These are phyloP conservation scores for Tillus elongatus DNA, from an alignment of 2,888 invertebrate genomes.

Conservation along the genomic window DNA sequence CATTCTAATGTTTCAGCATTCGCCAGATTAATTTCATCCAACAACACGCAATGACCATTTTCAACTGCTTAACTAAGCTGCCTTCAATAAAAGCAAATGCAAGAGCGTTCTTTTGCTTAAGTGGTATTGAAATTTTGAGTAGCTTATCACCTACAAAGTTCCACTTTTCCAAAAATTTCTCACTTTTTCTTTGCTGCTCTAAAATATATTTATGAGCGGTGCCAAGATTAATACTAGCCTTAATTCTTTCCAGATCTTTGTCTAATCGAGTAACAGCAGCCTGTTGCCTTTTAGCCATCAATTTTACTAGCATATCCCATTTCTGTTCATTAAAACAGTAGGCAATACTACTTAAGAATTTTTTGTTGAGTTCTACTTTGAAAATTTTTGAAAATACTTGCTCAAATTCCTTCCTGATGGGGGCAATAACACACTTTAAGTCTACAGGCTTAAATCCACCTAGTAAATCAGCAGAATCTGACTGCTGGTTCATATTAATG, in stretches of 20 bases:
- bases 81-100: slow-evolving; percentile 92
- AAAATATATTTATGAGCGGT: slow-evolving; percentile 23
- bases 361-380: slow-evolving; percentile 64
- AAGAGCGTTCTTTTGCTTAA: slow-evolving; percentile 61
- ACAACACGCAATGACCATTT: slow-evolving; percentile 88
- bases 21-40: slow-evolving; percentile 98
- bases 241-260: slow-evolving; percentile 26
- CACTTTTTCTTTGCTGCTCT: slow-evolving; percentile 5
- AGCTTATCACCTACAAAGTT: slow-evolving; percentile 56
- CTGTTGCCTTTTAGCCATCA: slow-evolving; percentile 66
- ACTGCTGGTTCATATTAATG: slow-evolving; percentile 98
- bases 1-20: slow-evolving; percentile 94
- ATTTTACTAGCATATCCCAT: slow-evolving; percentile 61
- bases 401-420: slow-evolving; percentile 77
- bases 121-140: slow-evolving; percentile 61
- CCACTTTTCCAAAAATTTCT: slow-evolving; percentile 53
- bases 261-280: slow-evolving; percentile 53
- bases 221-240: slow-evolving; percentile 7
- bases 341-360: slow-evolving; percentile 73
- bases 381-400: slow-evolving; percentile 71
- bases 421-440: slow-evolving; percentile 70
- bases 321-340: slow-evolving; percentile 63
- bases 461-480: slow-evolving; percentile 90
- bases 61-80: slow-evolving; percentile 81
- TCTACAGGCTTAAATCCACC: slow-evolving; percentile 97